Percentiles rank a stretch among this genome's conserved stretches.
Conservation (phyloP, 2,797 vertebrate species). For the Darevskia mixta region DNA sequence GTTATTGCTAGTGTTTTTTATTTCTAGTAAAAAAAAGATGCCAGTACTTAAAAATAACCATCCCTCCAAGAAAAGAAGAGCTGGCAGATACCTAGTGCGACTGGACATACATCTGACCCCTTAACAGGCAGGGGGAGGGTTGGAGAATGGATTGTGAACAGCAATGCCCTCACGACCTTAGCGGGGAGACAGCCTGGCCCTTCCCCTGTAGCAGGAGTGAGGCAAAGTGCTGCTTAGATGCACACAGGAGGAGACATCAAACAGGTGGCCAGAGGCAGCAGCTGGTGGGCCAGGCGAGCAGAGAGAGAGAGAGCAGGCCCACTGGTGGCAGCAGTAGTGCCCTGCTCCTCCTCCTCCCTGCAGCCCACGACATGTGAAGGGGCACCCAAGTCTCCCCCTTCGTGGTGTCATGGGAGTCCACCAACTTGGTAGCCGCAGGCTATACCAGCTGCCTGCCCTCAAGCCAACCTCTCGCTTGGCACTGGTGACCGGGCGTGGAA, state of each 20-base stretch:
- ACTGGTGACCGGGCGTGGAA: background rate
- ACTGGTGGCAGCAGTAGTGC: background rate
- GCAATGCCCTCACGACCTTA: conserved; percentile 56
- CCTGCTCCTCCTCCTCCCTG: conserved; percentile 17
- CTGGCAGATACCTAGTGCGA: too few relatives aligned
- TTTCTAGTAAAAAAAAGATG: too few relatives aligned
- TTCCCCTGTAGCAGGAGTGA: conserved; percentile 13
- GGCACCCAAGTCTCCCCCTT: conserved; percentile 16
- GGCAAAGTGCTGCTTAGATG: conserved; percentile 52
- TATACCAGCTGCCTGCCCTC: conserved; percentile 4
- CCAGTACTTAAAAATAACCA: too few relatives aligned
- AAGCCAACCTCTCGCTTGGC: conserved; percentile 39
- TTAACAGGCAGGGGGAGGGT: too few relatives aligned
- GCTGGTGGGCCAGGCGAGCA: background rate
- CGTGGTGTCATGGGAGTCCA: conserved; percentile 31
- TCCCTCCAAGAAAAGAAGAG: too few relatives aligned
- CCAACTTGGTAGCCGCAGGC: background rate
- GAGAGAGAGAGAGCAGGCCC: background rate
- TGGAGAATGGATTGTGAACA: background rate
- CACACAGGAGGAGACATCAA: conserved; percentile 71
- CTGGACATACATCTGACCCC: too few relatives aligned
- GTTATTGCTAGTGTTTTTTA: too few relatives aligned
- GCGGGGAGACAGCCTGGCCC: conserved; percentile 45
- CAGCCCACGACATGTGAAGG: conserved; percentile 62
- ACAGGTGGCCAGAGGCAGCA: conserved; percentile 77